Percentiles rank a stretch among this genome's conserved stretches.
Evolutionary conservation across 2,797 vertebrate genomes (phyloP).

Genomic region (Spatula clypeata): DNA sequence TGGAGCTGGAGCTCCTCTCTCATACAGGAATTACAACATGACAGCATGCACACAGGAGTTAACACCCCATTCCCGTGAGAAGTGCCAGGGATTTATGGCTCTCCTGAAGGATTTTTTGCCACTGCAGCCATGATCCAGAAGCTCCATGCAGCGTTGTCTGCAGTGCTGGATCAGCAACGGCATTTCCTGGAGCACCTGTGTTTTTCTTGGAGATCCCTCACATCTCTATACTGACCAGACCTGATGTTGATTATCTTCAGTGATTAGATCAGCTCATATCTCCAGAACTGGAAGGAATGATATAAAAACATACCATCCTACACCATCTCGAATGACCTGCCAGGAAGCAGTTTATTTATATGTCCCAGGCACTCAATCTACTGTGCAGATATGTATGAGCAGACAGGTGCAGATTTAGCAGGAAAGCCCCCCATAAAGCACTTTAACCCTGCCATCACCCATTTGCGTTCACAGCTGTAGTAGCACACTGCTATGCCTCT

Average conservation of each 20-base stretch:
- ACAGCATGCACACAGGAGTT: not conserved
- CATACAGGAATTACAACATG: not conserved
- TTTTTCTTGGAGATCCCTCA: slow-evolving; percentile 67
- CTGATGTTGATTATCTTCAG: slow-evolving; percentile 4
- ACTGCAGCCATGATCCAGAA: not conserved
- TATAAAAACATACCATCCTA: slow-evolving; percentile 64
- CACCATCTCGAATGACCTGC: not conserved
- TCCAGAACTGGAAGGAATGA: slow-evolving; percentile 47
- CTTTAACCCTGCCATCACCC: not conserved
- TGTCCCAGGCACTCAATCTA: not conserved
- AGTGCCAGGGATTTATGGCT: not conserved
- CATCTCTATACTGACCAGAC: not conserved
- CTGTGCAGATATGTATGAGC: not conserved
- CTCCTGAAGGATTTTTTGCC: not conserved
- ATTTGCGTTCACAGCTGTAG: not conserved
- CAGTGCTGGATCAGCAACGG: not conserved
- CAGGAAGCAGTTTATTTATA: slow-evolving; percentile 39
- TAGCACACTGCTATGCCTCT: accelerated
- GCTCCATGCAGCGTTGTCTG: not conserved
- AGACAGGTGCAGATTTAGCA: slow-evolving; percentile 37
- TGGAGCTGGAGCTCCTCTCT: not conserved
- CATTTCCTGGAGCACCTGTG: slow-evolving; percentile 73
- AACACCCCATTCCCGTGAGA: not conserved
- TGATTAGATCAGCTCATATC: slow-evolving; percentile 53
- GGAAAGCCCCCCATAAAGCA: not conserved